Base-by-base conservation (phyloP, 2,113 vertebrate genomes). In the Larimichthys polyactis region DNA sequence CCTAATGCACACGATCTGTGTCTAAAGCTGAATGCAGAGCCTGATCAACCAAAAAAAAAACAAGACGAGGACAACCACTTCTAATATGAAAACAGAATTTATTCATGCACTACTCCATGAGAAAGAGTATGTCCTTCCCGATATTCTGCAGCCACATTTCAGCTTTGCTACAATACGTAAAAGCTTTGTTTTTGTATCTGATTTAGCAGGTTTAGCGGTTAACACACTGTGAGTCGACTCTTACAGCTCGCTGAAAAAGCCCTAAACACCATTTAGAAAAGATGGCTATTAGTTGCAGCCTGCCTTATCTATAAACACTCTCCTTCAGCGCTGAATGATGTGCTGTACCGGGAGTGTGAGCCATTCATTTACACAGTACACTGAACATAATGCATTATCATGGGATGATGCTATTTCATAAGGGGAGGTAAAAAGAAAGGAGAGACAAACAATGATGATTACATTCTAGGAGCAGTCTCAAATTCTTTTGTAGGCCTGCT, bases 311-410 rank as follows among this genome's bases (percentile, higher is more conserved):
- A 78, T 58, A 63, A 64, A 80, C 55, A 79, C 60, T 78, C 29
- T 49, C 36, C 68, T 66, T 78, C 29, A 75, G 15, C 10, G 15
- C 67, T 63, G 78, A 90, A 68, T 82, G 67, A 79, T 71, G 69
- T 71, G 70, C 54, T 58, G 48, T 60, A 10, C 44, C 2, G 14
- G 22, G 40, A 75, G 46, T 19, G 55, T 57, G 71, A 87, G 71
- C 75, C 57, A 84, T 80, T 80, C 24, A 62, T 75, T 81, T 80
- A 71, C 71, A 82, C 19, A 81, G 54, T 62, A 70, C 66, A 62
- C 79, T 71, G 36, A 87, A 81, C 49, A 46, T 65, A 71, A 83
- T 66, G 57, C 68, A 77, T 68, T 75, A 84, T 85, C 63, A 72
- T 63, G 60, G 49, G 57, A 74, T 84, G 66, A 83, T 11, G 60